Conservation (phyloP, 2,113 vertebrate genomes). For the Malurus cyaneus region DNA sequence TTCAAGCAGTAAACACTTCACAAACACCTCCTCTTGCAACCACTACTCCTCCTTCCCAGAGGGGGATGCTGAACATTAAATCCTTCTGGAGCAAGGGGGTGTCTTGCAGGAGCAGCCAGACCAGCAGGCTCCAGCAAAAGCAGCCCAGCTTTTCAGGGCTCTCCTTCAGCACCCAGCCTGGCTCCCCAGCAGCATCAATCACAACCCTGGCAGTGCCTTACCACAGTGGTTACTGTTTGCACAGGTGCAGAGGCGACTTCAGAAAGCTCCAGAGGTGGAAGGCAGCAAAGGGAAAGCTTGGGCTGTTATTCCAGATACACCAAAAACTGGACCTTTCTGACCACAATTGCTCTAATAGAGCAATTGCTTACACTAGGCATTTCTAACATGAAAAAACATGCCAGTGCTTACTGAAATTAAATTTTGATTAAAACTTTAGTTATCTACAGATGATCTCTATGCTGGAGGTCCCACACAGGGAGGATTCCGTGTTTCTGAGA, state of each 20-base stretch:
- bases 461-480: not conserved
- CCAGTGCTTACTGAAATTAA: not conserved
- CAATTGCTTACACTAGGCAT: not conserved
- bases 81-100: not conserved
- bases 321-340: not conserved
- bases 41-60: not conserved
- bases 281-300: not conserved
- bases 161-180: not conserved
- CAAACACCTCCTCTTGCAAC: not conserved
- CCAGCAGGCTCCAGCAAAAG: not conserved
- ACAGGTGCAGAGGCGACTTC: not conserved
- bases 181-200: not conserved
- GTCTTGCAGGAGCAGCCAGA: not conserved
- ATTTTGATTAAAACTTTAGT: not conserved
- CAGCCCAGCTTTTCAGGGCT: not conserved
- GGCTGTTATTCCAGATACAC: not conserved
- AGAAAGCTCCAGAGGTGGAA: not conserved
- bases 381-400: not conserved
- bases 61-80: not conserved
- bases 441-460: not conserved
- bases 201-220: not conserved
- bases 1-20: not conserved
- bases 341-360: rapidly evolving
- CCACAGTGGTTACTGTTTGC: not conserved
- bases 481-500: not conserved